These are phyloP conservation scores for Eonycteris spelaea DNA, from an alignment of 2,113 vertebrate species.

Conservation along the genomic window DNA sequence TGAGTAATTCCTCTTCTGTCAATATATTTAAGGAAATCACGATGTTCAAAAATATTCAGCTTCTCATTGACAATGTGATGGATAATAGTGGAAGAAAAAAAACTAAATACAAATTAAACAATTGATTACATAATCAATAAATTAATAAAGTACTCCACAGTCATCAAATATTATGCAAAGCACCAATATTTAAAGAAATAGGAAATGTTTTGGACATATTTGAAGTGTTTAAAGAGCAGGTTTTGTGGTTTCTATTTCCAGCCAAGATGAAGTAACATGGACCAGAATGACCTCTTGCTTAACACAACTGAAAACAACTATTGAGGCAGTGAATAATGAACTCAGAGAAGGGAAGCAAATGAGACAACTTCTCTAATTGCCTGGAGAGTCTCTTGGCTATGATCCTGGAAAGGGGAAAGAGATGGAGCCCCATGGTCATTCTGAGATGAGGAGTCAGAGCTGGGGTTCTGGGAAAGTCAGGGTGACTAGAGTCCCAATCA, in stretches of 20 bases:
- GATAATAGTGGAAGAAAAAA: not conserved
- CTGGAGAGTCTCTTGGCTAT: not conserved
- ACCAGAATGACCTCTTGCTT: not conserved
- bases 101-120: not conserved
- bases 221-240: not conserved
- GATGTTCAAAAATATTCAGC: not conserved
- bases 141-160: not conserved
- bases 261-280: not conserved
- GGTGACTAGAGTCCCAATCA: not conserved
- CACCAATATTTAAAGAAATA: not conserved
- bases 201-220: not conserved
- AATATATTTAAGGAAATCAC: not conserved
- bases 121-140: not conserved
- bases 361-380: not conserved
- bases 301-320: not conserved
- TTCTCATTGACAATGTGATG: not conserved
- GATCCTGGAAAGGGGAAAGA: not conserved
- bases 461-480: not conserved
- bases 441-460: not conserved
- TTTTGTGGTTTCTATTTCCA: not conserved
- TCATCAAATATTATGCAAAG: not conserved
- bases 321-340: not conserved
- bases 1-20: not conserved
- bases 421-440: not conserved
- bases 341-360: not conserved